Evolutionary conservation across 2,113 vertebrate species (phyloP).

Genomic region (Oophaga pumilio): DNA sequence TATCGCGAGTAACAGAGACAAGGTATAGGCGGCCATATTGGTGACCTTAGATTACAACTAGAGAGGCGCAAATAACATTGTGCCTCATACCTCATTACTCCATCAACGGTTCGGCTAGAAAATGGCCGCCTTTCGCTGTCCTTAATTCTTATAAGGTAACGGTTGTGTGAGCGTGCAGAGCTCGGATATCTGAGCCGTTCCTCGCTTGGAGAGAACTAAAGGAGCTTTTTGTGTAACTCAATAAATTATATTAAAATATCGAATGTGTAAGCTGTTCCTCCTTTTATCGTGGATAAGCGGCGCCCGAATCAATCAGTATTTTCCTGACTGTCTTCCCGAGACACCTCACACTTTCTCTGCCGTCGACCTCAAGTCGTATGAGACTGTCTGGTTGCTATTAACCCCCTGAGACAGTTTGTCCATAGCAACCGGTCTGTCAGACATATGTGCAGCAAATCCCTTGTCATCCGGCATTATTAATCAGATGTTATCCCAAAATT

Average conservation of each 20-base stretch:
- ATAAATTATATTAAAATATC: conserved; percentile 10
- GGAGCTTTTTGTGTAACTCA: neutral
- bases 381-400: too few species aligned
- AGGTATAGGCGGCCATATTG: neutral
- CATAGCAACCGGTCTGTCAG: too few species aligned
- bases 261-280: neutral
- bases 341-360: too few species aligned
- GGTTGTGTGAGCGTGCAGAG: neutral
- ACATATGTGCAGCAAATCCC: too few species aligned
- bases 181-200: neutral
- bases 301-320: too few species aligned
- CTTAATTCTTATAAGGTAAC: neutral
- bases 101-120: neutral
- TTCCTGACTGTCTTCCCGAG: too few species aligned
- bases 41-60: neutral
- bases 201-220: neutral
- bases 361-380: too few species aligned
- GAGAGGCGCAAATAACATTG: neutral
- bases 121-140: neutral
- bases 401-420: too few species aligned
- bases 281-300: neutral
- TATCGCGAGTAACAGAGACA: neutral
- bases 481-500: too few species aligned
- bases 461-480: too few species aligned
- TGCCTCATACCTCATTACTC: neutral